phyloP scores from a whole-genome alignment of 1,140 invertebrate species.

The Lanistes nyassanus region DNA sequence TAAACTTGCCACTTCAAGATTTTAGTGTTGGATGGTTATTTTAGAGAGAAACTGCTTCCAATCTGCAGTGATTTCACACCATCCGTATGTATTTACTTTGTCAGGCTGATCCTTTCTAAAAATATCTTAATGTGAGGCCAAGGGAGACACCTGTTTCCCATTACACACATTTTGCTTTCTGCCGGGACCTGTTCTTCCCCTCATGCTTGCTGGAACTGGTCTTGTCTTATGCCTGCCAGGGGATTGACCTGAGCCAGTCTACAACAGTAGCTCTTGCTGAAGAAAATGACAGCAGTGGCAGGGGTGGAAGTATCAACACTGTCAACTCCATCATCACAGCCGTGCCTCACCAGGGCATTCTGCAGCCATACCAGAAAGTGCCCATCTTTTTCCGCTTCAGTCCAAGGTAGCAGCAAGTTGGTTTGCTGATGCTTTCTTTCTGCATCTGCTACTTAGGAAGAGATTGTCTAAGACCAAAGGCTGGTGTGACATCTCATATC shows the following conservation, averaged over 20 bases:
- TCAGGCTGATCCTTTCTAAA: too few species aligned
- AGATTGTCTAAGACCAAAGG: not conserved
- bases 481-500: not conserved
- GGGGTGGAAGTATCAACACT: conserved; percentile 55
- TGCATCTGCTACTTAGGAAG: not conserved
- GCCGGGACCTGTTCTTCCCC: too few species aligned
- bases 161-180: too few species aligned
- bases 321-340: conserved; percentile 64
- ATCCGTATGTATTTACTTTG: too few species aligned
- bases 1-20: too few species aligned
- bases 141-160: too few species aligned
- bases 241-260: conserved; percentile 60
- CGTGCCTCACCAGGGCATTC: conserved; percentile 64
- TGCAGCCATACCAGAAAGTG: conserved; percentile 64
- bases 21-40: too few species aligned
- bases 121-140: too few species aligned
- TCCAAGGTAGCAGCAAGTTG: conserved; percentile 57
- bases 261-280: conserved; percentile 49
- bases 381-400: conserved; percentile 66
- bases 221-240: conserved; percentile 35
- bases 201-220: too few species aligned
- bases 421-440: not conserved
- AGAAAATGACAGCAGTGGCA: conserved; percentile 30
- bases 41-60: too few species aligned
- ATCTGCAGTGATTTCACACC: too few species aligned